Evolutionary conservation across 2,113 vertebrate species (phyloP).

Genomic region (Catharus fuscescens): DNA sequence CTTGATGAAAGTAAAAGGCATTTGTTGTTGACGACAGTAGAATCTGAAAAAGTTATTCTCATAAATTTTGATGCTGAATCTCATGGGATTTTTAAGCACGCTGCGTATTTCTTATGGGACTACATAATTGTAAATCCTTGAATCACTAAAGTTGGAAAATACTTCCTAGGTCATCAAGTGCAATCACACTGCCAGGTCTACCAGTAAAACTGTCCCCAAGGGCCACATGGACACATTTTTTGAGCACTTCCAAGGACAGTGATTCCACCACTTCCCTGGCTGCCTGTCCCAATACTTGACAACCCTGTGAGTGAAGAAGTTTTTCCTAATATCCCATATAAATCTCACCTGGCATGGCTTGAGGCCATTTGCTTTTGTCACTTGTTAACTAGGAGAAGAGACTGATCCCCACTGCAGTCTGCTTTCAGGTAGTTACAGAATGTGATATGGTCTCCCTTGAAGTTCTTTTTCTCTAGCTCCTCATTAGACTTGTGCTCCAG

Average conservation of each 20-base stretch:
- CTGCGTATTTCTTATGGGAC: background rate
- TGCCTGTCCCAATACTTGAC: background rate
- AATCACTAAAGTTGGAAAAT: background rate
- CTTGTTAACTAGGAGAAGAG: background rate
- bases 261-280: background rate
- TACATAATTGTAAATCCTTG: background rate
- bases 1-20: background rate
- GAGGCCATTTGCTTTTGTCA: background rate
- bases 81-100: background rate
- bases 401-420: background rate
- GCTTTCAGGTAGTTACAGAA: background rate
- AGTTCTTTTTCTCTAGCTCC: background rate
- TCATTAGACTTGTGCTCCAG: background rate
- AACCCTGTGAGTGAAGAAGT: background rate
- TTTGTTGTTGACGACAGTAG: background rate
- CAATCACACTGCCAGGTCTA: background rate
- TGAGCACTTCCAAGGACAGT: background rate
- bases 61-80: background rate
- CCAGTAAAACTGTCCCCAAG: background rate
- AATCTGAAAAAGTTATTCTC: background rate
- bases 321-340: background rate
- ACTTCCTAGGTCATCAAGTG: background rate
- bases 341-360: background rate
- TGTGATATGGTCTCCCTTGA: fast-evolving
- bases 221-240: fast-evolving